Evolutionary conservation across 2,888 invertebrate species (phyloP), one percentile per base, ranked within the genome.

Genomic region (Meteorus cinctellus): DNA sequence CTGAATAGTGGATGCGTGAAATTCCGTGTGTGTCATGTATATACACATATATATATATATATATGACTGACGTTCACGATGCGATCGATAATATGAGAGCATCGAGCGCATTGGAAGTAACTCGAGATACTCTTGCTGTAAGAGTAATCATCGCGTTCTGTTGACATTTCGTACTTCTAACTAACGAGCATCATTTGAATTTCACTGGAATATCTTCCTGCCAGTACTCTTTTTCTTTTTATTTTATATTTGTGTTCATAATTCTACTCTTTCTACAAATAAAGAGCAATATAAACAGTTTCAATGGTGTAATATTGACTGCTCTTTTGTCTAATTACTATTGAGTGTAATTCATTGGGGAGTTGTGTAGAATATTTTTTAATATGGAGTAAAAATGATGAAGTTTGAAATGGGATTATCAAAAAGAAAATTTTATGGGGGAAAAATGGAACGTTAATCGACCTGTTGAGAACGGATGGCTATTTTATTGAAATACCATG

Each of bases 1-100:
- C 72, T 63, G 68, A 76, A 72, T 63, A 51, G 68, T 41, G 63
- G 72, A 76, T 76, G 68, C 62, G 69, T 76, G 72, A 72, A 72
- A 76, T 76, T 72, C 76, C 63, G 48, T 68, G 66, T 14, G 41
- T 41, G 12, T 41, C 41, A 41, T 41, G 41, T 6, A 8, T 12
- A 8, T 0, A 41, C 12, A 41, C 2, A 8, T 41, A 41, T 41
- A 41, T 41, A 41, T 41, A 12, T 41, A 55, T 55, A 19, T 8
- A 19, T 10, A 55, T 19, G 55, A 19, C n/a, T 48, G 48, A 55
- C 55, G n/a, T 55, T 55, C 55, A 8, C 19, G 8, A 60, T 16
- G 73, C 48, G 55, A 63, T 70, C 68, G 31, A 69, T 68, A 70
- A 2, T 41, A 41, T 6, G 41, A 75, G 70, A 70, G 75, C 69